Conservation (phyloP, 53 echinoderm and acorn worm species). For the Echinarachnius parma region DNA sequence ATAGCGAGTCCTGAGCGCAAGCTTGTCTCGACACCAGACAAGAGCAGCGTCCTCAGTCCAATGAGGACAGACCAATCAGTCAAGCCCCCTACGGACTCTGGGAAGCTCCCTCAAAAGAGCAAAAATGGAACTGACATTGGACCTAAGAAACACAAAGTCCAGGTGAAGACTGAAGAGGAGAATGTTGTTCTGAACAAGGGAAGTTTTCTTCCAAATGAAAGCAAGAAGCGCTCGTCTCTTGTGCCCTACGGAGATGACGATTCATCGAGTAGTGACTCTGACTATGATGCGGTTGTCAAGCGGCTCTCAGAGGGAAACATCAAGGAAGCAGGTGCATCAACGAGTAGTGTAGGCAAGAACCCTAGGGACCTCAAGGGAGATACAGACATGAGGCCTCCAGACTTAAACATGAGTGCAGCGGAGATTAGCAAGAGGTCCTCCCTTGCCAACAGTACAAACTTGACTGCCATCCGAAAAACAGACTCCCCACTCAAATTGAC, state of each 20-base stretch:
- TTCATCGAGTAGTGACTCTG: conserved; percentile 84
- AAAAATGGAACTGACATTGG: conserved; percentile 10
- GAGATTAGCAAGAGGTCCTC: conserved; percentile 48
- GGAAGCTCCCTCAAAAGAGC: conserved; percentile 1
- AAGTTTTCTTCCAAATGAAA: no score
- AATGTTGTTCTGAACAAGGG: conserved; percentile 2
- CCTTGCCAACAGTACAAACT: conserved; percentile 73
- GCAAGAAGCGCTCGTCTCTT: conserved; percentile 43
- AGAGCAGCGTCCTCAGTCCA: not conserved
- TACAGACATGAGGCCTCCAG: conserved; percentile 48
- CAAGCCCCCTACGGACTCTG: not conserved
- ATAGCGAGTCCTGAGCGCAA: not conserved
- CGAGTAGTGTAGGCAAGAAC: conserved; percentile 32
- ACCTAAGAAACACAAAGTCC: not conserved
- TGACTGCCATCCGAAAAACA: conserved; percentile 77
- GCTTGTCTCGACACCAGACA: not conserved
- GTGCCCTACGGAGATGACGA: conserved; percentile 82
- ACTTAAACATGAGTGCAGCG: no score
- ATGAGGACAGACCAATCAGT: not conserved
- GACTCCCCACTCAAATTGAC: conserved; percentile 93
- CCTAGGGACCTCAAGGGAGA: conserved; percentile 29
- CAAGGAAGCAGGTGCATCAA: conserved; percentile 29
- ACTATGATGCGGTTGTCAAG: conserved; percentile 76
- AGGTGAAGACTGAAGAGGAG: not conserved
- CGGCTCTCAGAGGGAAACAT: conserved; percentile 49